Percentiles rank a stretch among this genome's conserved stretches.
Evolutionary conservation across 2,888 invertebrate genomes (phyloP).

Genomic region (Leucoma salicis): DNA sequence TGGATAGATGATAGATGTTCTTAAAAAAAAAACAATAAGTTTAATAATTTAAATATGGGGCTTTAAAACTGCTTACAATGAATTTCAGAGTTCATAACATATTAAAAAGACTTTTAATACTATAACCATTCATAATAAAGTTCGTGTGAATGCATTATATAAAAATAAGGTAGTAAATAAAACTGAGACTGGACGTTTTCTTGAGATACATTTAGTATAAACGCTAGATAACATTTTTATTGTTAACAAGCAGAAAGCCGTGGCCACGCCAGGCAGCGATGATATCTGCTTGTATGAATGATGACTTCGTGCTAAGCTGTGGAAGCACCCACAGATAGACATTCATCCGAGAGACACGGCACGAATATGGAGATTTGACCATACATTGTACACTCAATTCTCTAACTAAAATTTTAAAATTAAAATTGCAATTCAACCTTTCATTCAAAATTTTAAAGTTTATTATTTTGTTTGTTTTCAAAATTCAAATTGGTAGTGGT

Average conservation of each 20-base stretch:
- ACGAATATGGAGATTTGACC: conserved; percentile 70
- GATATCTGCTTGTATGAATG: conserved; percentile 81
- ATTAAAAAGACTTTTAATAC: no score
- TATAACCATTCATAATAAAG: no score
- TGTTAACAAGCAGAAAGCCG: conserved; percentile 77
- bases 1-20: no score
- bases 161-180: neutral
- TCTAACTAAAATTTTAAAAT: conserved; percentile 32
- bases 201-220: conserved; percentile 72
- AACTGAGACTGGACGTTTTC: conserved; percentile 47
- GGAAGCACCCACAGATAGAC: conserved; percentile 65
- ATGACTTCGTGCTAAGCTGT: conserved; percentile 80
- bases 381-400: conserved; percentile 28
- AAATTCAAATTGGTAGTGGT: no score
- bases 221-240: conserved; percentile 79
- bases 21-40: no score
- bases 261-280: conserved; percentile 75
- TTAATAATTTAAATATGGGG: no score
- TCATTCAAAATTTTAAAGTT: no score
- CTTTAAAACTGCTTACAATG: no score
- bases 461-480: no score
- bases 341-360: conserved; percentile 65
- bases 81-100: no score
- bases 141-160: no score
- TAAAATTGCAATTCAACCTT: no score